Conservation (phyloP, 2,888 invertebrate species). For the Apamea monoglypha region DNA sequence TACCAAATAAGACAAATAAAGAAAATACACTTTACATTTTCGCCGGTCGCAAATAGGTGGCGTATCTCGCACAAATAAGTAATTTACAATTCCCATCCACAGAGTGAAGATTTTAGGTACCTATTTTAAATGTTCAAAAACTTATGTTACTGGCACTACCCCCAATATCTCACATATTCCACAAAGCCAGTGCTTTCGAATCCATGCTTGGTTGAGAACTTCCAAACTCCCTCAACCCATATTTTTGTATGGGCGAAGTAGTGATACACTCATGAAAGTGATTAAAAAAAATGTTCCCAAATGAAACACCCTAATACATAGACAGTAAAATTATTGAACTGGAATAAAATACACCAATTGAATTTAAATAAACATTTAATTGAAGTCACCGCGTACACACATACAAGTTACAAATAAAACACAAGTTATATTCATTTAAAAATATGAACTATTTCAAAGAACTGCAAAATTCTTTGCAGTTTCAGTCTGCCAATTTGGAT, state of each 20-base stretch:
- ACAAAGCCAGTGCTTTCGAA: not conserved
- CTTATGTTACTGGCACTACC: not conserved
- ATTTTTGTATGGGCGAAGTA: not conserved
- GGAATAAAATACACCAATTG: not conserved
- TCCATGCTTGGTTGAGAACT: not conserved
- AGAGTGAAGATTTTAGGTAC: constrained; percentile 38
- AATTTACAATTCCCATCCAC: constrained; percentile 87
- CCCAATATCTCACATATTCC: not conserved
- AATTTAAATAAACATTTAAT: constrained; percentile 10
- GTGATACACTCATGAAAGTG: not conserved
- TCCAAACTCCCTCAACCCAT: not conserved
- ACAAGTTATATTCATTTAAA: not conserved
- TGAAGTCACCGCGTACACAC: not conserved
- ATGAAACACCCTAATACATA: not conserved
- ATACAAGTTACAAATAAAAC: not conserved
- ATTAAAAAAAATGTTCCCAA: not conserved
- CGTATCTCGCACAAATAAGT: constrained; percentile 79
- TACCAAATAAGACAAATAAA: not conserved
- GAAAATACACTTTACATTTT: constrained; percentile 47
- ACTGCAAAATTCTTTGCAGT: not conserved
- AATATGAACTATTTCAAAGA: not conserved
- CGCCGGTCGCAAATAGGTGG: constrained; percentile 69
- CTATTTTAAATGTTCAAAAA: too few species aligned
- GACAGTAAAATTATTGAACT: not conserved
- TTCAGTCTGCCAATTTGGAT: not conserved